phyloP scores from a whole-genome alignment of 2,797 vertebrate genomes.

The Sebastes nivosus region DNA sequence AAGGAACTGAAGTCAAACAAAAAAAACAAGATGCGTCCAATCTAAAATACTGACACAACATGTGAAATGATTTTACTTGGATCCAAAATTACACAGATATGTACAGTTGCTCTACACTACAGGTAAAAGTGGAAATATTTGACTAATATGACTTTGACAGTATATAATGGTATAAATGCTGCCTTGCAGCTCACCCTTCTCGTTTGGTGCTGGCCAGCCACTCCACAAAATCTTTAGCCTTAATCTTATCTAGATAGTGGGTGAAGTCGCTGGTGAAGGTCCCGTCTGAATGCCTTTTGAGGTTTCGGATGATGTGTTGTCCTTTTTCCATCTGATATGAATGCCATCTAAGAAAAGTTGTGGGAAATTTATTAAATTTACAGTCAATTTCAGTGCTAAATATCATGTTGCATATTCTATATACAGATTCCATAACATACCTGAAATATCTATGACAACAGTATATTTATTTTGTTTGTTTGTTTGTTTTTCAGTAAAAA shows the following conservation, averaged over 20 bases:
- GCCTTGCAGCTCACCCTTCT: slow-evolving; percentile 55
- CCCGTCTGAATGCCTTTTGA: slow-evolving; percentile 84
- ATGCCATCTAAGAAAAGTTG: slow-evolving; percentile 62
- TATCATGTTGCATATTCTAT: not conserved
- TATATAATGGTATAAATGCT: not conserved
- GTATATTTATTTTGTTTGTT: not conserved
- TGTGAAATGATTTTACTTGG: not conserved
- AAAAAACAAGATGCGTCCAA: not conserved
- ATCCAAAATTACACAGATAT: not conserved
- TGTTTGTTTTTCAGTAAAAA: not conserved
- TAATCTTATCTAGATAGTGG: slow-evolving; percentile 81
- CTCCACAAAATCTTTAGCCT: slow-evolving; percentile 86
- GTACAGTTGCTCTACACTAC: not conserved
- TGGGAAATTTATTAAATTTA: not conserved
- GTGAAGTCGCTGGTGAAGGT: slow-evolving; percentile 85
- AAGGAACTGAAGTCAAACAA: not conserved
- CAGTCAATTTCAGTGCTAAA: not conserved
- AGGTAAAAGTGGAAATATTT: not conserved
- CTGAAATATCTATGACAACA: not conserved
- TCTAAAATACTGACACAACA: not conserved
- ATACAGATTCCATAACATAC: not conserved
- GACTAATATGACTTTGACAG: not conserved
- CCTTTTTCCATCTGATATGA: slow-evolving; percentile 42
- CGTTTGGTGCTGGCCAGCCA: slow-evolving; percentile 82
- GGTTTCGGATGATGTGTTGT: slow-evolving; percentile 37